phyloP scores from a whole-genome alignment of 2,113 vertebrate genomes.

The Gallinago jamesoni region DNA sequence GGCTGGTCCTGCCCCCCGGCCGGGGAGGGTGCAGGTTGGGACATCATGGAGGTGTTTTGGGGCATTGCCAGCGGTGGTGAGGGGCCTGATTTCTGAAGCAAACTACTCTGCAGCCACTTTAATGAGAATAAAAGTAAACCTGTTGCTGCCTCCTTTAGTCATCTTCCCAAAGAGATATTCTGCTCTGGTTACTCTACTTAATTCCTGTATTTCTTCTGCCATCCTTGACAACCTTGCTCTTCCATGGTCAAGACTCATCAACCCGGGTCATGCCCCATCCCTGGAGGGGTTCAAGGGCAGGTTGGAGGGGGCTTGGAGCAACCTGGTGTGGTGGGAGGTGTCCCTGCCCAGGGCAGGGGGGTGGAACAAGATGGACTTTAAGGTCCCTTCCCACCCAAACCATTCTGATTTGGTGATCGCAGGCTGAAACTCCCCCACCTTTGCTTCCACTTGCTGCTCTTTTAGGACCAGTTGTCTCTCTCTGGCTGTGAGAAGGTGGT shows the following conservation, averaged over 20 bases:
- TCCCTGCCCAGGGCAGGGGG: background rate
- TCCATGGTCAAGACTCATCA: background rate
- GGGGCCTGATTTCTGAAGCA: background rate
- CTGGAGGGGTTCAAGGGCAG: background rate
- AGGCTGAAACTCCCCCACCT: background rate
- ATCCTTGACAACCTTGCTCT: background rate
- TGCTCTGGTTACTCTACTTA: background rate
- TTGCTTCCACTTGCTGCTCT: background rate
- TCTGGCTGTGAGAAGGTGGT: background rate
- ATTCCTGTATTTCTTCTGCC: background rate
- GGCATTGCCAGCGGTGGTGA: background rate
- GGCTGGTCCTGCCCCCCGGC: background rate
- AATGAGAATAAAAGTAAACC: background rate
- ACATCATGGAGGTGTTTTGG: rapidly evolving
- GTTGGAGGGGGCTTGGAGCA: background rate
- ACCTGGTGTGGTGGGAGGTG: background rate
- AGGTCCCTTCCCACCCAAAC: background rate
- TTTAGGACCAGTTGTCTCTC: background rate
- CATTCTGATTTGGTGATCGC: background rate
- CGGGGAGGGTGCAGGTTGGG: background rate
- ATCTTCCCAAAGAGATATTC: background rate
- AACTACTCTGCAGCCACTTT: background rate
- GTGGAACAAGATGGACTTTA: rapidly evolving
- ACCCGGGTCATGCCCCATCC: background rate
- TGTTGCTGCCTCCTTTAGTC: background rate